These are phyloP conservation scores for Cairina moschata DNA, from an alignment of 2,113 vertebrate genomes.

Conservation along the genomic window DNA sequence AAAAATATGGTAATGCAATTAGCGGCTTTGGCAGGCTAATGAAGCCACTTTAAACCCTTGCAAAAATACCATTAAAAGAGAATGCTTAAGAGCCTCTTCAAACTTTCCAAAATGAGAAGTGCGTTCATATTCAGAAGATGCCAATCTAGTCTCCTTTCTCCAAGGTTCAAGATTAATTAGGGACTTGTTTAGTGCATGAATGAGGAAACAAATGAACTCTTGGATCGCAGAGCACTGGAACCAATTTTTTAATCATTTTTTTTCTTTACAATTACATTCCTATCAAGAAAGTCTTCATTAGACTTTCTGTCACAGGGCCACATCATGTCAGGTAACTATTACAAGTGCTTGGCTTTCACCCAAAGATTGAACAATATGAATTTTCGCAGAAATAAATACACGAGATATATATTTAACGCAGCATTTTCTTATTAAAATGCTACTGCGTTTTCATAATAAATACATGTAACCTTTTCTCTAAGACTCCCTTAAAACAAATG, in stretches of 20 bases:
- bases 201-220: slow-evolving; percentile 77
- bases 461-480: slow-evolving; percentile 2
- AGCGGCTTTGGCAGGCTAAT: slow-evolving; percentile 73
- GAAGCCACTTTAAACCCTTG: slow-evolving; percentile 71
- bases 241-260: slow-evolving; percentile 75
- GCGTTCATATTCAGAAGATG: slow-evolving; percentile 68
- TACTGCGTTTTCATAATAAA: slow-evolving; percentile 35
- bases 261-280: slow-evolving; percentile 74
- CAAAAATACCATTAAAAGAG: slow-evolving; percentile 73
- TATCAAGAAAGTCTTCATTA: slow-evolving; percentile 77
- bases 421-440: slow-evolving; percentile 29
- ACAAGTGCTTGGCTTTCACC: slow-evolving; percentile 38
- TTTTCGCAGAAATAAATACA: slow-evolving; percentile 52
- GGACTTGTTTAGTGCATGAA: slow-evolving; percentile 78
- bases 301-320: slow-evolving; percentile 57
- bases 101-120: slow-evolving; percentile 78
- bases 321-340: slow-evolving; percentile 60
- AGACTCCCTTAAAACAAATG: slow-evolving; percentile 23
- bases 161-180: slow-evolving; percentile 81
- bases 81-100: slow-evolving; percentile 79
- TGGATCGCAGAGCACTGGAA: slow-evolving; percentile 71
- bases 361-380: slow-evolving; percentile 43
- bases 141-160: slow-evolving; percentile 77
- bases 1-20: slow-evolving; percentile 84
- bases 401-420: not conserved